A percentile compares a stretch with the other conserved stretches of the same genome.
phyloP scores from a whole-genome alignment of 1,140 invertebrate species.

The Nephila pilipes region DNA sequence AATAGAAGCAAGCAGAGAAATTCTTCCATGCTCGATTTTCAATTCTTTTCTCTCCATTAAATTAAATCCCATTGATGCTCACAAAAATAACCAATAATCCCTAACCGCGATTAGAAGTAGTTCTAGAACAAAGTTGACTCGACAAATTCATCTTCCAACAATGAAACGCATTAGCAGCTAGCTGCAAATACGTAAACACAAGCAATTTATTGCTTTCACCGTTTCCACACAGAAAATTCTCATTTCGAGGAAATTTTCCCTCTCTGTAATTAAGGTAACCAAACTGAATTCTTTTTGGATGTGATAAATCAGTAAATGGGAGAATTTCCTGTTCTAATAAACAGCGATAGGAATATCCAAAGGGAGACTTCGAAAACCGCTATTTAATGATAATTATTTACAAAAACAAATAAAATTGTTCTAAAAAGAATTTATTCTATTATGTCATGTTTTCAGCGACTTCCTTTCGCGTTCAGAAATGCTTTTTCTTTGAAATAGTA shows the following conservation, averaged over 20 bases:
- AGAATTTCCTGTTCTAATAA: not conserved
- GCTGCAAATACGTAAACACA: no score
- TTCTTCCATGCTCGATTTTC: not conserved
- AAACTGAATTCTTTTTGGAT: not conserved
- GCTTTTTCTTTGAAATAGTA: not conserved
- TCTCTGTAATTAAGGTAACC: not conserved
- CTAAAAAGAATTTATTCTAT: not conserved
- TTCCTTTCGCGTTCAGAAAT: not conserved
- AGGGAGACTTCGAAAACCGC: not conserved
- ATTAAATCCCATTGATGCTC: not conserved
- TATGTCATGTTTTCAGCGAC: not conserved
- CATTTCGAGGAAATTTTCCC: not conserved
- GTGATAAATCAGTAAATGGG: constrained; percentile 3
- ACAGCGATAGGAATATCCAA: not conserved
- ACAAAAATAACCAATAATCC: constrained; percentile 10
- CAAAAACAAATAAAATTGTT: constrained; percentile 6
- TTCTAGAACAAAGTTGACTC: not conserved
- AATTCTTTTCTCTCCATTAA: not conserved
- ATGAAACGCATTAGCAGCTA: no score
- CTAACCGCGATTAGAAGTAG: not conserved
- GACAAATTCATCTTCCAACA: not conserved
- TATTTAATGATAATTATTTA: constrained; percentile 20
- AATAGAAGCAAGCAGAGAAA: not conserved
- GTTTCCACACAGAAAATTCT: not conserved
- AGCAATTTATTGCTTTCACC: constrained; percentile 8